Conservation (phyloP, 2,113 vertebrate species). For the Mohoua ochrocephala region DNA sequence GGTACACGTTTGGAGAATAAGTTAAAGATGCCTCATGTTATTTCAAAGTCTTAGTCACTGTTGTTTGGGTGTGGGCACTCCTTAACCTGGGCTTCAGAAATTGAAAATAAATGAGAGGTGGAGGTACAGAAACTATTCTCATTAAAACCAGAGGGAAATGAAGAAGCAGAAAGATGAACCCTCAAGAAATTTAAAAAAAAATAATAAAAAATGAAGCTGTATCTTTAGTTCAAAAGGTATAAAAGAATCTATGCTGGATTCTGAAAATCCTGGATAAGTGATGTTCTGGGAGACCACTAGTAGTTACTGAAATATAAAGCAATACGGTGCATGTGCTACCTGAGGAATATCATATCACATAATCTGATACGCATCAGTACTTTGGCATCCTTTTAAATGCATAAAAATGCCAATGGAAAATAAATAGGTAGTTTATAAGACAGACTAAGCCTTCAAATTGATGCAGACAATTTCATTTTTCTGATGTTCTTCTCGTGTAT, state of each 20-base stretch:
- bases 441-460: background rate
- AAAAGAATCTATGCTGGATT: background rate
- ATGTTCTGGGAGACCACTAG: background rate
- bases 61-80: conserved; percentile 49
- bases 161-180: conserved; percentile 8
- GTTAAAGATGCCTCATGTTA: conserved; percentile 44
- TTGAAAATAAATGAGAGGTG: conserved; percentile 38
- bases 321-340: background rate
- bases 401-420: background rate
- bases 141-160: background rate
- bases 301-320: background rate
- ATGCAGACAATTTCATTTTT: background rate
- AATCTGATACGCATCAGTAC: background rate
- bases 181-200: background rate
- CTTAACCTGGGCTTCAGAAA: conserved; percentile 13
- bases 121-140: background rate
- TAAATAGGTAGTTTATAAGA: background rate
- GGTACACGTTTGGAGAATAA: conserved; percentile 51
- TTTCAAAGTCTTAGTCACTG: conserved; percentile 57
- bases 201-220: background rate
- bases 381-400: background rate
- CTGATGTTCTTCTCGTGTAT: rapidly evolving
- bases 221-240: background rate
- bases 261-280: background rate
- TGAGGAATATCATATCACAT: background rate